Evolutionary conservation across 2,113 vertebrate genomes (phyloP).

Genomic region (Geococcyx californianus): DNA sequence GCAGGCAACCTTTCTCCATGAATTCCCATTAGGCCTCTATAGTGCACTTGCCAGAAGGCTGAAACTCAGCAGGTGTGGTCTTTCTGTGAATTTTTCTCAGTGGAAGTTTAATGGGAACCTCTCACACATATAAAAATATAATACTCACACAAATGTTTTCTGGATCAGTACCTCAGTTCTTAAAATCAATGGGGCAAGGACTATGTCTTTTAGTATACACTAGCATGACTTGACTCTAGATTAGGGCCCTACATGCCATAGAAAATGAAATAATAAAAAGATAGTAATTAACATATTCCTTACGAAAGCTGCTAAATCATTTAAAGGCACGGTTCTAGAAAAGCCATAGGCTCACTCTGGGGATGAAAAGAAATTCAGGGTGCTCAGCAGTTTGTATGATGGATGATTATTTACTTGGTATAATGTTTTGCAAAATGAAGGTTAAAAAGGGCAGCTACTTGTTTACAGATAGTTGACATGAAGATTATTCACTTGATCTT

Average conservation of each 20-base stretch:
- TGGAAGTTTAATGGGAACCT: background rate
- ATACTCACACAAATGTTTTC: background rate
- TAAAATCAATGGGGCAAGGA: background rate
- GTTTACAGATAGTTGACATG: background rate
- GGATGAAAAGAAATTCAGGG: background rate
- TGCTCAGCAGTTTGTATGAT: background rate
- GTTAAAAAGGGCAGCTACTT: background rate
- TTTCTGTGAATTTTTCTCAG: constrained; percentile 11
- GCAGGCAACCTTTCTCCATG: background rate
- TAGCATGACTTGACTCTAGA: background rate
- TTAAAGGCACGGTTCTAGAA: background rate
- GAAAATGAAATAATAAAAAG: background rate
- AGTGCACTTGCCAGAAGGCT: constrained; percentile 19
- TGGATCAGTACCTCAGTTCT: background rate
- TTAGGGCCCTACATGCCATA: background rate
- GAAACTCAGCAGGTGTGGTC: constrained; percentile 47
- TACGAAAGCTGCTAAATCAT: background rate
- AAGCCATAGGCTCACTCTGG: background rate
- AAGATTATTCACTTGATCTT: background rate
- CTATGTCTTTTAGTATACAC: background rate
- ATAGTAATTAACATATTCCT: background rate
- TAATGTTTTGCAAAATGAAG: background rate
- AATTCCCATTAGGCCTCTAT: background rate
- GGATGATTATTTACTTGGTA: background rate
- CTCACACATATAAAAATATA: background rate